phyloP scores from a whole-genome alignment of 2,113 vertebrate genomes.

The Hymenochirus boettgeri region DNA sequence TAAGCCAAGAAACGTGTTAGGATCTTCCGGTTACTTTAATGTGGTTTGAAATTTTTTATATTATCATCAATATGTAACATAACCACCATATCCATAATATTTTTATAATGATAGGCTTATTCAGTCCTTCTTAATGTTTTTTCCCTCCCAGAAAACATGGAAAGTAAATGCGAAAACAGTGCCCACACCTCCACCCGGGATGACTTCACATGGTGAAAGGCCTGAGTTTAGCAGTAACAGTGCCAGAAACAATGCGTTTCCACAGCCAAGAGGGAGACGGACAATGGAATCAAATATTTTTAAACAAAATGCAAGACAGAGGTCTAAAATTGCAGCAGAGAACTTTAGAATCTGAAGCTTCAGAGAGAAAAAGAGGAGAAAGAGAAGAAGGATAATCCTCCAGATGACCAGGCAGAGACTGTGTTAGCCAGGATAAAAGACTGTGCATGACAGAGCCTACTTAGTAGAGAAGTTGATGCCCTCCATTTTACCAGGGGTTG shows the following conservation, averaged over 20 bases:
- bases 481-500: slow-evolving; percentile 60
- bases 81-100: no score
- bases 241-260: not conserved
- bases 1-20: no score
- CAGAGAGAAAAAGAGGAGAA: slow-evolving; percentile 52
- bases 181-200: not conserved
- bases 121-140: not conserved
- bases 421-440: slow-evolving; percentile 55
- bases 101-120: no score
- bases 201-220: not conserved
- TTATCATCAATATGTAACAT: no score
- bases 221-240: not conserved
- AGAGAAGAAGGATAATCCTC: slow-evolving; percentile 37
- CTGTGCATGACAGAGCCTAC: slow-evolving; percentile 53
- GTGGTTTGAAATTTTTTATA: no score
- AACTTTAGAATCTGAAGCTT: slow-evolving; percentile 44
- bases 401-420: slow-evolving; percentile 58
- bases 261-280: not conserved
- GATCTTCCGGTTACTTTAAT: no score
- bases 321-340: slow-evolving; percentile 54
- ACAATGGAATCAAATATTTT: slow-evolving; percentile 54
- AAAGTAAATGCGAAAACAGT: slow-evolving; percentile 18
- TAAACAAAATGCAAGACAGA: slow-evolving; percentile 54
- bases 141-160: slow-evolving; percentile 38
- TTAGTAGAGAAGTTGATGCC: slow-evolving; percentile 68